Evolutionary conservation across 2,888 invertebrate genomes (phyloP), one percentile per base, ranked within the genome.

Genomic region (Prosapia bicincta): DNA sequence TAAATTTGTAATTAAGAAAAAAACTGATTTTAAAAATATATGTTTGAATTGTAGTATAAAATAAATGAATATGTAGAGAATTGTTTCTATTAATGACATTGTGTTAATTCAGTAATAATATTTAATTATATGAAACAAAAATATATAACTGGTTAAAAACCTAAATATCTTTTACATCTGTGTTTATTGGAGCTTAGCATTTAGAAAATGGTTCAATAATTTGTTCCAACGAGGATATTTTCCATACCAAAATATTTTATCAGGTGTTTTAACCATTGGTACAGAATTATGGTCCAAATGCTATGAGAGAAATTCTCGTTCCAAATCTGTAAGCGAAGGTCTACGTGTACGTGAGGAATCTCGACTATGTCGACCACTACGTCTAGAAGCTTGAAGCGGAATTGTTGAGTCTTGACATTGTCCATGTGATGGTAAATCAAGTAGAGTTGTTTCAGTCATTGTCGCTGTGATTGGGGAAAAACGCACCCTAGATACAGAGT

Each of bases 401-500:
- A 88, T 83, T 1, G 88, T 88, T 1, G 85, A 83, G 79, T 89
- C 89, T 79, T 88, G 87, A 79, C 82, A 87, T 81, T 88, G 88
- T 7, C 88, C 87, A 71, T 86, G 85, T 3, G 81, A 70, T 0
- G 88, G 88, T 80, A 90, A 85, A 82, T 91, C 92, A 80, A 91
- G 86, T 82, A 92, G 85, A 1, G 85, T 85, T 24, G 82, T 81
- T 25, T 79, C 78, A 43, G 81, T 67, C 68, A 30, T 32, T 43
- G 68, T 73, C 26, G 76, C 72, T 15, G 72, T 76, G 72, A 92
- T 92, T 0, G 95, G 94, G 70, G 94, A 94, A 85, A 93, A 93
- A 76, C 92, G 87, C 76, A 92, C 94, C 15, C 94, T 87, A 54
- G 91, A 90, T 78, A 89, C 89, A n/a, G 91, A 91, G 26, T 90